These are phyloP conservation scores for Pyrochroa serraticornis DNA, from an alignment of 2,888 invertebrate genomes.

Conservation along the genomic window DNA sequence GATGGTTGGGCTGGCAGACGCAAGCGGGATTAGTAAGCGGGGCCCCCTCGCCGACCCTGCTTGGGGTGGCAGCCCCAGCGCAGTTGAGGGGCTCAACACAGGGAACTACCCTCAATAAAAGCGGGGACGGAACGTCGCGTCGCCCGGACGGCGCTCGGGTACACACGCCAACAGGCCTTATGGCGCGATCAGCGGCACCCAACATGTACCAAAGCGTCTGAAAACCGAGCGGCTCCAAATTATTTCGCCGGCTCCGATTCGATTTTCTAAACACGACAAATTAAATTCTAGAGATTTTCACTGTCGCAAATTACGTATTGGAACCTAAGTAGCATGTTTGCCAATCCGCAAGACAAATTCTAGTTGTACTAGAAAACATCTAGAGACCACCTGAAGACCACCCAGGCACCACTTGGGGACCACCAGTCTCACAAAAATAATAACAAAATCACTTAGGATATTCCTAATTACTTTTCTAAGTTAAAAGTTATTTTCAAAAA, in stretches of 20 bases:
- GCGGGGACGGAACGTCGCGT: slow-evolving; percentile 24
- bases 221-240: neutral
- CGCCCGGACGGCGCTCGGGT: slow-evolving; percentile 20
- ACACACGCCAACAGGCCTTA: slow-evolving; percentile 17
- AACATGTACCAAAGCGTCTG: neutral
- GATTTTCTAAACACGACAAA: too few relatives aligned
- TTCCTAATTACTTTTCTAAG: too few relatives aligned
- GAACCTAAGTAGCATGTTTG: too few relatives aligned
- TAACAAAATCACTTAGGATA: too few relatives aligned
- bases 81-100: slow-evolving; percentile 26
- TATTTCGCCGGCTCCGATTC: neutral
- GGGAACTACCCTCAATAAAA: slow-evolving; percentile 27
- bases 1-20: slow-evolving; percentile 20
- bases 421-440: too few relatives aligned
- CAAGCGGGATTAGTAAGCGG: slow-evolving; percentile 36
- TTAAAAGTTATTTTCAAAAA: too few relatives aligned
- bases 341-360: too few relatives aligned
- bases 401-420: too few relatives aligned
- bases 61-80: slow-evolving; percentile 33
- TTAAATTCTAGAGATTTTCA: too few relatives aligned
- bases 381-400: too few relatives aligned
- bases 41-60: slow-evolving; percentile 28
- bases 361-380: too few relatives aligned
- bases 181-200: slow-evolving; percentile 13
- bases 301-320: too few relatives aligned